A percentile compares a stretch with the other conserved stretches of the same genome.
phyloP scores from a whole-genome alignment of 1,140 invertebrate species.

The Bicyclus anynana region DNA sequence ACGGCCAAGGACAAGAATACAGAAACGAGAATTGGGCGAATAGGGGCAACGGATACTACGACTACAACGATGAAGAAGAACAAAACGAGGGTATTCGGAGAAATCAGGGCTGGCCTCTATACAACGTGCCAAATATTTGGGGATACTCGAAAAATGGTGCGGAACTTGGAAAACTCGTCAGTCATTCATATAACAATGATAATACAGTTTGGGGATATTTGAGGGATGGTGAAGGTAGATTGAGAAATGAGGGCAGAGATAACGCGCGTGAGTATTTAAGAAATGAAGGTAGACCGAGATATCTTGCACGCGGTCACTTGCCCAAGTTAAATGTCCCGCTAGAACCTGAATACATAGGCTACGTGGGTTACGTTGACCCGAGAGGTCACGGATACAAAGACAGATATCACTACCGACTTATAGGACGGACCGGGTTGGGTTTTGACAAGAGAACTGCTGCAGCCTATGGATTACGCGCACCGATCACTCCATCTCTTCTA shows the following conservation, averaged over 20 bases:
- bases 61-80: neutral
- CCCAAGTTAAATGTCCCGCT: neutral
- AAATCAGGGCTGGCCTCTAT: neutral
- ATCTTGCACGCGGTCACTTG: neutral
- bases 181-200: neutral
- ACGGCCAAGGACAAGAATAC: neutral
- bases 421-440: neutral
- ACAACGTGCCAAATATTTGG: neutral
- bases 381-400: neutral
- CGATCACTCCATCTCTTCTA: too few species aligned
- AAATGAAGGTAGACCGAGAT: neutral
- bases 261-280: too few species aligned
- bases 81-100: neutral
- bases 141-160: neutral
- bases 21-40: neutral
- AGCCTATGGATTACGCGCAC: neutral
- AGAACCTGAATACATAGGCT: neutral
- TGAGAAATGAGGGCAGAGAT: neutral
- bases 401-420: neutral
- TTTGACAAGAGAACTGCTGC: neutral
- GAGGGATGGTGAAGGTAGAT: neutral
- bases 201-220: neutral
- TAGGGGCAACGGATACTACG: neutral
- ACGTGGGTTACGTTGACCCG: neutral
- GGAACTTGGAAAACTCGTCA: neutral